Percentiles rank a stretch among this genome's conserved stretches.
Conservation (phyloP, 2,797 vertebrate species). For the Myotis vivesi region DNA sequence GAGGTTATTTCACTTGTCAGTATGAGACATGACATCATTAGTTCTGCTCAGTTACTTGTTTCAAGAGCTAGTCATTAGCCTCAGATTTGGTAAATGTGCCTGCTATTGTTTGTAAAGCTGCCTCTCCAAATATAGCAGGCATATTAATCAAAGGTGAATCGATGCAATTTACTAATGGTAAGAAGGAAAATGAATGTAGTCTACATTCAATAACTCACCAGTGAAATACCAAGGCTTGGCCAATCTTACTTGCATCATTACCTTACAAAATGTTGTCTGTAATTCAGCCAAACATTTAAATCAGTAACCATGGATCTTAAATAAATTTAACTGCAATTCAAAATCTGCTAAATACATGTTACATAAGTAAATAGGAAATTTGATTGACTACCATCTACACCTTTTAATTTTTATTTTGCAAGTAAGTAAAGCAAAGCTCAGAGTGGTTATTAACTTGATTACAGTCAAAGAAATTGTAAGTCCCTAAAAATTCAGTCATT, state of each 20-base stretch:
- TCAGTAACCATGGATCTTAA: constrained; percentile 11
- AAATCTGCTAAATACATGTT: background rate
- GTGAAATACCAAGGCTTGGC: constrained; percentile 24
- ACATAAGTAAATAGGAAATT: background rate
- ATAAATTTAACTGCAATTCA: constrained; percentile 31
- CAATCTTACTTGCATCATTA: constrained; percentile 35
- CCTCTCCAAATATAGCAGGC: constrained; percentile 7
- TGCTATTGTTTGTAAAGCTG: constrained; percentile 23
- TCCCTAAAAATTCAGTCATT: background rate
- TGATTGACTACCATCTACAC: background rate
- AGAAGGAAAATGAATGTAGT: constrained; percentile 28
- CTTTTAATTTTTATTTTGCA: background rate
- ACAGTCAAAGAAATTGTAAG: background rate
- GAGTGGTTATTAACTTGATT: background rate
- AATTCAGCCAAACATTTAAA: constrained; percentile 42
- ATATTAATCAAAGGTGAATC: constrained; percentile 58
- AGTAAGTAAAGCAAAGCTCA: background rate
- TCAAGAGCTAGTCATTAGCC: background rate
- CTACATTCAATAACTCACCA: constrained; percentile 27
- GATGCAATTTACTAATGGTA: constrained; percentile 45
- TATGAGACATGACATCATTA: constrained; percentile 55
- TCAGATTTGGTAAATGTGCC: background rate
- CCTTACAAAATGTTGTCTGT: constrained; percentile 44
- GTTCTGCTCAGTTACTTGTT: constrained; percentile 62
- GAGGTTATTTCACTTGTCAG: constrained; percentile 64